phyloP scores from a whole-genome alignment of 2,888 invertebrate genomes.

The Oscheius onirici region DNA sequence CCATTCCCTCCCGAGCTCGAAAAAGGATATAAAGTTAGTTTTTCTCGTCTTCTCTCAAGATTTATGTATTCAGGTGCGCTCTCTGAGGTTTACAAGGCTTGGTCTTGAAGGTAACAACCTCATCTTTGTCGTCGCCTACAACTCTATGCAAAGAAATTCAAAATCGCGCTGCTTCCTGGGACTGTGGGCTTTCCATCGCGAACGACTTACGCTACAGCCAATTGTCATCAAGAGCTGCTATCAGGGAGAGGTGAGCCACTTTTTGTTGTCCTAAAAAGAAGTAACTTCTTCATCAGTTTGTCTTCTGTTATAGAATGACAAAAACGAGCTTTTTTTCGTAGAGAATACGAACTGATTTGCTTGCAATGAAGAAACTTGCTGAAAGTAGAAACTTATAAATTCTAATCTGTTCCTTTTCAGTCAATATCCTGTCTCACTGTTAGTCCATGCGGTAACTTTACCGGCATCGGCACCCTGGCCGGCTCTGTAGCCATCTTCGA shows the following conservation, averaged over 20 bases:
- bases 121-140: slow-evolving; percentile 54
- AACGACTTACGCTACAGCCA: slow-evolving; percentile 38
- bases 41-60: neutral
- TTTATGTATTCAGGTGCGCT: slow-evolving; percentile 57
- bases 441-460: slow-evolving; percentile 87
- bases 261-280: neutral
- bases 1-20: slow-evolving; percentile 46
- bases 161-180: slow-evolving; percentile 56
- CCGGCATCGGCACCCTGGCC: slow-evolving; percentile 78
- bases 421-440: slow-evolving; percentile 61
- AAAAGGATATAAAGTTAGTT: slow-evolving; percentile 45
- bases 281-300: too few species aligned
- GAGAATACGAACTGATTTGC: too few species aligned
- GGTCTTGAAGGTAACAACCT: slow-evolving; percentile 52
- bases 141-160: slow-evolving; percentile 53
- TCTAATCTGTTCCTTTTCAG: too few species aligned
- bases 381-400: too few species aligned
- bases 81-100: slow-evolving; percentile 54
- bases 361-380: too few species aligned
- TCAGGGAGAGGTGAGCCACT: slow-evolving; percentile 40
- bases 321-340: too few species aligned
- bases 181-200: slow-evolving; percentile 55
- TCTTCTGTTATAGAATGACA: too few species aligned
- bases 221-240: slow-evolving; percentile 39
- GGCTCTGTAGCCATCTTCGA: slow-evolving; percentile 67